Evolutionary conservation across 2,888 invertebrate genomes (phyloP).

Genomic region (Noctua fimbriata): DNA sequence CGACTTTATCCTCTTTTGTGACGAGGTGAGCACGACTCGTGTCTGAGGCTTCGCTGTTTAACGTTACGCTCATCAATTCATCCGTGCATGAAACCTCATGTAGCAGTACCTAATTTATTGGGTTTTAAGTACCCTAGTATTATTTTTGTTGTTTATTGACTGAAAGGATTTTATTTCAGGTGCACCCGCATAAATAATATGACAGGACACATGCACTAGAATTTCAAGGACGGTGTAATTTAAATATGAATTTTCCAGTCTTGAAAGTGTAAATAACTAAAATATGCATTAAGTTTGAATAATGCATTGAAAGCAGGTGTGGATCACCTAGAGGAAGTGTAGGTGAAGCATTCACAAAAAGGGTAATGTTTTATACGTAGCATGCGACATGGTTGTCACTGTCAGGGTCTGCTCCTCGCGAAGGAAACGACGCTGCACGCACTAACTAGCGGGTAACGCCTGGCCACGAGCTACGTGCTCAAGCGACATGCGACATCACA

Average conservation of each 20-base stretch:
- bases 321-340: slow-evolving; percentile 13
- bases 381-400: slow-evolving; percentile 43
- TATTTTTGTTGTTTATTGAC: neutral
- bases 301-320: slow-evolving; percentile 28
- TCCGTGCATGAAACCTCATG: slow-evolving; percentile 8
- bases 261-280: slow-evolving; percentile 1
- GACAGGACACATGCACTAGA: neutral
- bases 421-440: slow-evolving; percentile 47
- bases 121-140: neutral
- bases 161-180: neutral
- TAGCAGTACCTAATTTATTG: slow-evolving; percentile 4
- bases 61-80: slow-evolving; percentile 22
- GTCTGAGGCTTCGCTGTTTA: slow-evolving; percentile 6
- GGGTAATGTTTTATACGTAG: slow-evolving; percentile 28
- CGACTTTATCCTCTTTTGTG: slow-evolving; percentile 29
- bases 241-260: slow-evolving; percentile 1
- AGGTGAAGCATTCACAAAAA: slow-evolving; percentile 33
- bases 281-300: slow-evolving; percentile 41
- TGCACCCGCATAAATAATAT: neutral
- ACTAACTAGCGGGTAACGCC: neutral
- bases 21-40: slow-evolving; percentile 8
- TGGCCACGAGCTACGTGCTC: neutral
- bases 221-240: neutral
- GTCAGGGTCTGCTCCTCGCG: slow-evolving; percentile 22
- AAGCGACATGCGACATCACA: neutral